These are phyloP conservation scores for Physeter macrocephalus DNA, from an alignment of 2,113 vertebrate genomes.

Conservation along the genomic window DNA sequence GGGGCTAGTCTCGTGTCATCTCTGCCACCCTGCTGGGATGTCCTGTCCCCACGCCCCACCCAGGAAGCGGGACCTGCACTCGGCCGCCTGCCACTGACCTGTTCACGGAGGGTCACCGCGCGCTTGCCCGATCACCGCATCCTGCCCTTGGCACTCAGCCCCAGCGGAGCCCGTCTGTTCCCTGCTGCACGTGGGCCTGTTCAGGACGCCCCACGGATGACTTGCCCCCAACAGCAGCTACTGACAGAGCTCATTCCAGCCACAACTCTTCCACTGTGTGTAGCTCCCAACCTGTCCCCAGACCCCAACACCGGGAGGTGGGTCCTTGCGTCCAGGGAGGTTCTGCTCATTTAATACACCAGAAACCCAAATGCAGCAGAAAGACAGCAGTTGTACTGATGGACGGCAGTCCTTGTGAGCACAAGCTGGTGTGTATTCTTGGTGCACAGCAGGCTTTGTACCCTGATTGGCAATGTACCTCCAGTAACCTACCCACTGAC, in stretches of 20 bases:
- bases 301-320: too few relatives aligned
- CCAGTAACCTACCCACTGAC: background rate
- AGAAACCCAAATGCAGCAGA: background rate
- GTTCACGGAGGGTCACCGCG: fast-evolving
- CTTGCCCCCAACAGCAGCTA: background rate
- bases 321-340: too few relatives aligned
- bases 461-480: background rate
- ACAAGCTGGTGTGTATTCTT: background rate
- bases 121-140: background rate
- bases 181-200: fast-evolving
- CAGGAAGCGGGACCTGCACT: background rate
- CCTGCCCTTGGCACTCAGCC: background rate
- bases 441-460: background rate
- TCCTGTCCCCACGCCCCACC: background rate
- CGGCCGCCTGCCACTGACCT: background rate
- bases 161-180: too few relatives aligned
- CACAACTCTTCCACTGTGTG: too few relatives aligned
- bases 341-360: too few relatives aligned
- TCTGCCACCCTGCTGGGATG: background rate
- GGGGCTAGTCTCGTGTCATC: background rate
- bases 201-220: too few relatives aligned
- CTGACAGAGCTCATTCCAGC: background rate
- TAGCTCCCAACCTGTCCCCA: background rate
- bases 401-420: background rate
- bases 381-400: fast-evolving